Evolutionary conservation across 2,797 vertebrate species (phyloP), one percentile per base, ranked within the genome.

Genomic region (Clarias platycephalus): DNA sequence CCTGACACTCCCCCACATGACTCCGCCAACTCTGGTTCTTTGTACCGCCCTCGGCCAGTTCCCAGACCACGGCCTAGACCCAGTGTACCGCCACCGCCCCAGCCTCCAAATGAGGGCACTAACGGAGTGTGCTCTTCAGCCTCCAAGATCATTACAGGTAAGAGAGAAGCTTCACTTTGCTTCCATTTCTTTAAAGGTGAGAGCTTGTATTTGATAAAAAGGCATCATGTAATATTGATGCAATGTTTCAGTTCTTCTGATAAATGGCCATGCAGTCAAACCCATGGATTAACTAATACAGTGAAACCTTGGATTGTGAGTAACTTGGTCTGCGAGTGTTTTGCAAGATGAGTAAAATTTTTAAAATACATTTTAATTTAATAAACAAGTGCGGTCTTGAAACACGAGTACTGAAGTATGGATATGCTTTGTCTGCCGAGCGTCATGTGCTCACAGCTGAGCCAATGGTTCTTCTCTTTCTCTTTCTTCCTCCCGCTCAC

Each of bases 61-160:
- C 98, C 97, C 2, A 97, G 94, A 75, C 96, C 97, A 0, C 91
- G 97, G 0, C 95, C 96, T 84, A 93, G 98, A 22, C 97, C 98
- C 68, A 96, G 80, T 12, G 85, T 98, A 87, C 97, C 97, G 0
- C 98, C 98, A 0, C 98, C 98, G 0, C 96, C 96, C 0, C 96
- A 99, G 49, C 98, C 98, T 0, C 63, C 89, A 0, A 92, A 74
- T 5, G 96, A 98, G 0, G 83, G 90, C 0, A 83, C 90, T 34
- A 90, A 94, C 0, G 93, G 71, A 4, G 44, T 93, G 34, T 86
- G 91, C 0, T 89, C 88, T 40, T 97, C 97, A 0, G 92, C 96
- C 6, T 98, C 97, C 88, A 98, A 92, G 87, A 92, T 98, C 2
- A 96, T 98, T 76, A 98, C 97, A 64, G 98, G 98, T 99, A 93